Base-by-base conservation (phyloP, 2,797 vertebrate species). In the Gobionotothen gibberifrons region DNA sequence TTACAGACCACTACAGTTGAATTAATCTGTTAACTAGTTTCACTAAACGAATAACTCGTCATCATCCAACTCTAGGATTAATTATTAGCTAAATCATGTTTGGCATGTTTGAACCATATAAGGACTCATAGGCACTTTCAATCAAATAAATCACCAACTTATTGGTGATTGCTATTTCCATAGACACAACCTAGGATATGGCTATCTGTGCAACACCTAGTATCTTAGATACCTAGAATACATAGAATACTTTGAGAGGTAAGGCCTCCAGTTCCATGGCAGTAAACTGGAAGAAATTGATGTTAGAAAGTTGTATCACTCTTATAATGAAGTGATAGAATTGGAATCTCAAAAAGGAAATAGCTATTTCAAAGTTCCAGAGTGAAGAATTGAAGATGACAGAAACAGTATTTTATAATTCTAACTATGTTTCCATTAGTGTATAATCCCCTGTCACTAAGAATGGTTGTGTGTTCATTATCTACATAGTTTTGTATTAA, bases 71-170 rank as follows among this genome's bases (percentile, higher is more conserved):
- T 32, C 32, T 55, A 56, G 11, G 17, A 42, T 63, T 19, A 11
- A 17, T 36, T 36, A 36, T 44, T 42, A 49, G 13, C 21, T 5
- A 8, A 4, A 16, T 44, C 8, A 43, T 29, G 46, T 58, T 48
- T 81, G 64, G 58, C 42, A 36, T 26, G 42, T 60, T 19, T 5
- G 4, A 70, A 56, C 43, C 36, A 64, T 26, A 32, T 69, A 14
- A 56, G 44, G n/a, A 48, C 22, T 62, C 55, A 52, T 21, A 83
- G 72, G 73, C 82, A 86, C 78, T 85, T 83, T 16, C 43, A 59
- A 77, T 56, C 36, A 69, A 61, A 48, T 49, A 5, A 48, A 53
- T 66, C 29, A 61, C 3, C 32, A 60, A 5, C 29, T 40, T 22
- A 32, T 70, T n/a, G n/a, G n/a, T n/a, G n/a, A n/a, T 58, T 16